Conservation (phyloP, 2,797 vertebrate species). For the Sardinella longiceps region DNA sequence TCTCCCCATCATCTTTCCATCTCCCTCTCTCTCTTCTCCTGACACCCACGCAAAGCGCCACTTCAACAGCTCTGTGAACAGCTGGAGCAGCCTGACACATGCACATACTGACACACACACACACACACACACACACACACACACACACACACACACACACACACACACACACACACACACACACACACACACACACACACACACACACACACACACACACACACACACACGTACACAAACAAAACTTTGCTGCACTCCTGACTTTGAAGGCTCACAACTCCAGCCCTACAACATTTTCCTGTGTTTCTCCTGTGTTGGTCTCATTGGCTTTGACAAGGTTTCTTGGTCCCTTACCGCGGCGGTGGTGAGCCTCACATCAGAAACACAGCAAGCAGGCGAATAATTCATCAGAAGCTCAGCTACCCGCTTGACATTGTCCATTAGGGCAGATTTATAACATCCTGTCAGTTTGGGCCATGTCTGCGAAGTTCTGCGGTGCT, state of each 20-base stretch:
- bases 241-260: not conserved
- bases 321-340: not conserved
- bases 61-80: slow-evolving; percentile 7
- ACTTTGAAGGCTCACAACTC: not conserved
- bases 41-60: not conserved
- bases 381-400: slow-evolving; percentile 22
- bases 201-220: not conserved
- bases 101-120: not conserved
- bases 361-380: slow-evolving; percentile 14
- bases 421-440: slow-evolving; percentile 11
- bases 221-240: slow-evolving; percentile 8
- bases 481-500: not conserved
- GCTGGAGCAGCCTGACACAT: not conserved
- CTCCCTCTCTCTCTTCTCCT: not conserved
- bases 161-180: not conserved
- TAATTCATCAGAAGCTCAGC: slow-evolving; percentile 17
- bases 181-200: slow-evolving; percentile 4
- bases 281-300: not conserved
- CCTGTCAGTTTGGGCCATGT: not conserved
- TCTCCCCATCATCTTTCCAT: not conserved
- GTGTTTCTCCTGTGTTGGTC: not conserved
- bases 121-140: not conserved
- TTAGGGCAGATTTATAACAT: slow-evolving; percentile 2
- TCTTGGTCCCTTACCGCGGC: not conserved
- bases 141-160: not conserved